Percentiles rank a stretch among this genome's conserved stretches.
phyloP scores from a whole-genome alignment of 2,888 invertebrate species.

The Orchesellides sinensis region DNA sequence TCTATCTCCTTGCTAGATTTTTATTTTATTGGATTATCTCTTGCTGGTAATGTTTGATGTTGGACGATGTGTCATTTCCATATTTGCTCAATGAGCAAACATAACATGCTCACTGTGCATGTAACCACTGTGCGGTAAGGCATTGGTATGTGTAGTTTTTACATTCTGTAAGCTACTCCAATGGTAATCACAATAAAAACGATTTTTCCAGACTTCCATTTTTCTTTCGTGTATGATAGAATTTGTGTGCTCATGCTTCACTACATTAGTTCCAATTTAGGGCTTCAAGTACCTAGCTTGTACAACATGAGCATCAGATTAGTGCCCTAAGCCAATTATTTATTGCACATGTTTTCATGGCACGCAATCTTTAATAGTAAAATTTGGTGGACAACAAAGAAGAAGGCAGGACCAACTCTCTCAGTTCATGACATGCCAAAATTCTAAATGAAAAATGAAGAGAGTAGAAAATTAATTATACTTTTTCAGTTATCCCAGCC shows the following conservation, averaged over 20 bases:
- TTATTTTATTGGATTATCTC: conserved; percentile 49
- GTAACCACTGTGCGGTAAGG: conserved; percentile 33
- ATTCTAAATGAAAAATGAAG: conserved; percentile 12
- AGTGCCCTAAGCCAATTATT: conserved; percentile 46
- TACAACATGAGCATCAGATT: conserved; percentile 40
- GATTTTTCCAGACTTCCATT: conserved; percentile 23
- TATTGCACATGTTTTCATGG: conserved; percentile 40
- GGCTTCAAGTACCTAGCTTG: background rate
- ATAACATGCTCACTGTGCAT: conserved; percentile 31
- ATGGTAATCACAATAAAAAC: conserved; percentile 4
- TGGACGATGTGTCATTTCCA: conserved; percentile 55
- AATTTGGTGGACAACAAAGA: background rate
- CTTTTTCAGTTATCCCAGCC: conserved; percentile 17
- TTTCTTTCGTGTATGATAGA: background rate
- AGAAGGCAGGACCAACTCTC: background rate
- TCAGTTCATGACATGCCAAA: too few species aligned
- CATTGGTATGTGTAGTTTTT: conserved; percentile 3
- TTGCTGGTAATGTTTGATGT: conserved; percentile 45
- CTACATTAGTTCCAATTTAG: conserved; percentile 1
- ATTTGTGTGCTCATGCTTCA: background rate
- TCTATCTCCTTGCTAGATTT: conserved; percentile 12
- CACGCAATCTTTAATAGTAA: conserved; percentile 37
- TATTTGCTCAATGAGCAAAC: conserved; percentile 47
- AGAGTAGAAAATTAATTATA: conserved; percentile 45
- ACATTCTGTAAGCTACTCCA: too few species aligned